These are phyloP conservation scores for Bruchidius siliquastri DNA, from an alignment of 2,888 invertebrate species.

Conservation along the genomic window DNA sequence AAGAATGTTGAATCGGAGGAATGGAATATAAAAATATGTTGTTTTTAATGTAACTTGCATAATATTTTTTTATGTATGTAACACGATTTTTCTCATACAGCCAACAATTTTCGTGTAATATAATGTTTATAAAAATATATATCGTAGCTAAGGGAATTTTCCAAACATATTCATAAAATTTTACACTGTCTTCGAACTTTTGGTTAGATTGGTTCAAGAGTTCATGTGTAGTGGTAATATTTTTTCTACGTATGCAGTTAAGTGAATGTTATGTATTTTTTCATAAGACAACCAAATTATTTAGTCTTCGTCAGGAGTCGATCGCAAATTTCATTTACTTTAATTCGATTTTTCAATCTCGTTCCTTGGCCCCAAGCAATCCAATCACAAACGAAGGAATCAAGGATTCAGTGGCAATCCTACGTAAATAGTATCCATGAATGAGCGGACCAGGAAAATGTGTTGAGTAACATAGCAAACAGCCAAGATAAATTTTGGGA, in stretches of 20 bases:
- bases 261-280: no score
- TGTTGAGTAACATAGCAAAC: no score
- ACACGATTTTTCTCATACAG: conserved; percentile 26
- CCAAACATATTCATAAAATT: conserved; percentile 26
- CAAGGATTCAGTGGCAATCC: no score
- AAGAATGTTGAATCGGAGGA: conserved; percentile 32
- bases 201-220: not conserved
- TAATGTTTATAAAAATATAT: conserved; percentile 30
- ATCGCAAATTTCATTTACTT: no score
- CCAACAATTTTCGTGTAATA: conserved; percentile 30
- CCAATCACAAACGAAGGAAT: no score
- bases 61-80: conserved; percentile 28
- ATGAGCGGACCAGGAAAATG: no score
- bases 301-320: no score
- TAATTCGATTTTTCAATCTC: no score
- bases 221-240: conserved; percentile 3
- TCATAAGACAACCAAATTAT: no score
- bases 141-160: conserved; percentile 25
- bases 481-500: no score
- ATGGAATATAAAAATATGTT: conserved; percentile 28
- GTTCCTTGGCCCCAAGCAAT: no score
- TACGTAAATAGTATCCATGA: no score
- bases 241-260: not conserved
- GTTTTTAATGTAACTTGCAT: conserved; percentile 26
- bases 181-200: not conserved